phyloP scores from a whole-genome alignment of 2,797 vertebrate genomes.

The Falco rusticolus region DNA sequence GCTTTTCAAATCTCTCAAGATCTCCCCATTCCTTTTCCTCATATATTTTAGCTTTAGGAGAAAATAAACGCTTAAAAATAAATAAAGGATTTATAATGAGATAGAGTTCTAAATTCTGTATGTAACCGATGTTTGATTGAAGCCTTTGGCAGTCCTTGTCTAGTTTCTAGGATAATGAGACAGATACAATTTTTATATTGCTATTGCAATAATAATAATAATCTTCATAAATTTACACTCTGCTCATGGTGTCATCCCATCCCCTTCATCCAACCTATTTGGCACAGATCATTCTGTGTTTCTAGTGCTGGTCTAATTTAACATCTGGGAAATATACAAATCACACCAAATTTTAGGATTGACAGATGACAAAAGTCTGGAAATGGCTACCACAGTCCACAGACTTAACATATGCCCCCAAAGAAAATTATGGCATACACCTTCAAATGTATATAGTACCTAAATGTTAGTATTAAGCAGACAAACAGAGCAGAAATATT shows the following conservation, averaged over 20 bases:
- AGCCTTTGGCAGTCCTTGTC: not conserved
- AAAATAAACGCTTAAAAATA: constrained; percentile 4
- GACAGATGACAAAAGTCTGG: not conserved
- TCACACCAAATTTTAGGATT: not conserved
- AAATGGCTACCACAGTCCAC: not conserved
- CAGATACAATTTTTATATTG: not conserved
- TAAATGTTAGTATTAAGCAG: not conserved
- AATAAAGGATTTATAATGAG: not conserved
- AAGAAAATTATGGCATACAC: not conserved
- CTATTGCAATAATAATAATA: not conserved
- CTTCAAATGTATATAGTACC: not conserved
- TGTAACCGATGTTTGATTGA: not conserved
- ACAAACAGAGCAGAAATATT: not conserved
- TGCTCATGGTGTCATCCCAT: not conserved
- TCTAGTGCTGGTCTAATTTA: not conserved
- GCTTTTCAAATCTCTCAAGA: not conserved
- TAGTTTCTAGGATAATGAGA: not conserved
- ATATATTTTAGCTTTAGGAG: not conserved
- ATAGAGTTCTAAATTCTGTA: not conserved
- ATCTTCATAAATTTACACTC: not conserved
- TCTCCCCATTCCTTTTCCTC: not conserved
- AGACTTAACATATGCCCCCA: not conserved
- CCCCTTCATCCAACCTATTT: not conserved
- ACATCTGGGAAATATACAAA: not conserved
- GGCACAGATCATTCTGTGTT: not conserved